phyloP scores from a whole-genome alignment of 2,888 invertebrate species.

The Trichopria drosophilae region DNA sequence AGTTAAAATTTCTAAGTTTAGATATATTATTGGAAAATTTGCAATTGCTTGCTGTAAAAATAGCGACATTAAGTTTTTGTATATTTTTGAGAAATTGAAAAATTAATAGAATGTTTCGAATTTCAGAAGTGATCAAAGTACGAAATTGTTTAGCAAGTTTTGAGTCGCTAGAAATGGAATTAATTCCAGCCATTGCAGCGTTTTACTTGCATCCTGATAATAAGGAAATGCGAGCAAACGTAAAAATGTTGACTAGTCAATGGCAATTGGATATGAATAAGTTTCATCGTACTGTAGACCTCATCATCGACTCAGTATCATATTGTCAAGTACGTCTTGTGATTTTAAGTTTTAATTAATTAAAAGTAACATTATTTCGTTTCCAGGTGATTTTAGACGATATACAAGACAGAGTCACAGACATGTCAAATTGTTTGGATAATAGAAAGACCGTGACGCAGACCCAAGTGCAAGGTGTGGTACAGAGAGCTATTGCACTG shows the following conservation, averaged over 20 bases:
- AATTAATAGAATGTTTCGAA: slow-evolving; percentile 10
- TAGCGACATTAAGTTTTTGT: slow-evolving; percentile 45
- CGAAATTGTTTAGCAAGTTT: slow-evolving; percentile 69
- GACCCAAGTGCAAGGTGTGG: slow-evolving; percentile 46
- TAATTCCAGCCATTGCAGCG: slow-evolving; percentile 65
- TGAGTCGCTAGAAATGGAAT: slow-evolving; percentile 69
- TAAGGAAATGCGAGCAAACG: slow-evolving; percentile 60
- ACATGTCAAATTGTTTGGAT: slow-evolving; percentile 50
- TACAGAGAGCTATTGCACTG: slow-evolving; percentile 50
- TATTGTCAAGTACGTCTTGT: slow-evolving; percentile 65
- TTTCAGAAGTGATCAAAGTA: slow-evolving; percentile 64
- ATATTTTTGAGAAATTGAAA: not conserved
- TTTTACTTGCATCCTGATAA: slow-evolving; percentile 60
- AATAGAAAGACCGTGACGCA: slow-evolving; percentile 48
- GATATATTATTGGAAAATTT: slow-evolving; percentile 62
- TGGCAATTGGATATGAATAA: slow-evolving; percentile 66
- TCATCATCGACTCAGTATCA: slow-evolving; percentile 71
- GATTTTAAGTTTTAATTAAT: not conserved
- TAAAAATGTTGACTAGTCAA: slow-evolving; percentile 61
- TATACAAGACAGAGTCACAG: slow-evolving; percentile 47
- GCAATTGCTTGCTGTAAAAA: slow-evolving; percentile 67
- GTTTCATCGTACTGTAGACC: slow-evolving; percentile 65
- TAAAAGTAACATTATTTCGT: not conserved
- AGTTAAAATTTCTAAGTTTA: slow-evolving; percentile 13
- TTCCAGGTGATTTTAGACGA: slow-evolving; percentile 52